Conservation (phyloP, 2,113 vertebrate species). For the Tachysurus fulvidraco region DNA sequence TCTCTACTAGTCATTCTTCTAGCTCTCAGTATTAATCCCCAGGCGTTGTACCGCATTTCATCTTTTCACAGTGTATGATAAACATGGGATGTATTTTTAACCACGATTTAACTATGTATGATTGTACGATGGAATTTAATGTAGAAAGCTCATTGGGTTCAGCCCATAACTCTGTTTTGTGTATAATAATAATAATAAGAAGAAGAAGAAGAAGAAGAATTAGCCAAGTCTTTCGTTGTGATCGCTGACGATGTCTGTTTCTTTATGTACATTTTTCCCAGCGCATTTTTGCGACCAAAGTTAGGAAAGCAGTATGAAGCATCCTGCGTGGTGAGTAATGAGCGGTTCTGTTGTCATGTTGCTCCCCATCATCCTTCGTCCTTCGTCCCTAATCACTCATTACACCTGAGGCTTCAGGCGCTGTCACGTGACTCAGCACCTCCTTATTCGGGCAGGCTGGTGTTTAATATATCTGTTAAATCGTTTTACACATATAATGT, state of each 20-base stretch:
- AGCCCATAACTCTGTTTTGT: not conserved
- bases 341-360: not conserved
- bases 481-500: not conserved
- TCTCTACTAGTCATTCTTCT: not conserved
- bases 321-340: slow-evolving; percentile 93
- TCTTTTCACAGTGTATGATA: not conserved
- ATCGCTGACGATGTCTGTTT: not conserved
- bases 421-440: not conserved
- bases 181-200: not conserved
- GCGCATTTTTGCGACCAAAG: slow-evolving; percentile 97
- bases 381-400: not conserved
- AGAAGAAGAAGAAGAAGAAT: not conserved
- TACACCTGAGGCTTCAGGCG: slow-evolving; percentile 23
- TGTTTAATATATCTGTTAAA: not conserved
- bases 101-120: not conserved
- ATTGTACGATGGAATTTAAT: too few relatives aligned
- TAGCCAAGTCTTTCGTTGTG: not conserved
- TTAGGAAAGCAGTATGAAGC: slow-evolving; percentile 99
- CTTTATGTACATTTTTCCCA: slow-evolving; percentile 63
- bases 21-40: not conserved
- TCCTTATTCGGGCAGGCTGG: not conserved
- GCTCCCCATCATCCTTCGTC: not conserved
- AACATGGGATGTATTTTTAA: not conserved
- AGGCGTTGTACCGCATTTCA: not conserved
- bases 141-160: not conserved